Evolutionary conservation across 1,140 invertebrate genomes (phyloP).

Genomic region (Bicyclus anynana): DNA sequence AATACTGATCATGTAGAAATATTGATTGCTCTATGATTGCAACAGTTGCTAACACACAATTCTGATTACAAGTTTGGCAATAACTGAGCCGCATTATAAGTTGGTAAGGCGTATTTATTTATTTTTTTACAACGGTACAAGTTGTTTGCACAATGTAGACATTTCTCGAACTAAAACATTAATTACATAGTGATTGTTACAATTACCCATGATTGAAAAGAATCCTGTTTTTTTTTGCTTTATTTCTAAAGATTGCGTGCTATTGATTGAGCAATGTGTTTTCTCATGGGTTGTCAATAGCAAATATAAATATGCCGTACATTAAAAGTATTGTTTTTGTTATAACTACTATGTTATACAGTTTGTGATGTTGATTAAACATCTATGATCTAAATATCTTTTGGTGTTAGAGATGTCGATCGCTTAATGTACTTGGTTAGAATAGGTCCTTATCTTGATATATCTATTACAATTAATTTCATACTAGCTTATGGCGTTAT

Average conservation of each 20-base stretch:
- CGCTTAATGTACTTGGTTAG: not conserved
- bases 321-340: constrained; percentile 2
- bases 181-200: constrained; percentile 4
- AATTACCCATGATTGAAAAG: constrained; percentile 16
- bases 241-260: constrained; percentile 32
- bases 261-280: constrained; percentile 29
- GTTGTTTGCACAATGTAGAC: constrained; percentile 8
- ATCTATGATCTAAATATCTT: no score
- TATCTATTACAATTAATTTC: no score
- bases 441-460: not conserved
- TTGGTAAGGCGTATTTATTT: no score
- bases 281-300: constrained; percentile 26
- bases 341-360: not conserved
- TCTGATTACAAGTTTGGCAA: not conserved
- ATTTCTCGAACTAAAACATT: constrained; percentile 9
- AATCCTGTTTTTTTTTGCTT: constrained; percentile 19
- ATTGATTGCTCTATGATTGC: not conserved
- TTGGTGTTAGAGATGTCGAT: not conserved
- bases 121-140: not conserved
- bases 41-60: not conserved
- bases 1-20: no score
- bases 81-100: not conserved
- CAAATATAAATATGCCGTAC: constrained; percentile 7
- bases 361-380: not conserved
- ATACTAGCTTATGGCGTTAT: no score